Evolutionary conservation across 2,113 vertebrate genomes (phyloP), one percentile per base, ranked within the genome.

Genomic region (Nerophis ophidion): DNA sequence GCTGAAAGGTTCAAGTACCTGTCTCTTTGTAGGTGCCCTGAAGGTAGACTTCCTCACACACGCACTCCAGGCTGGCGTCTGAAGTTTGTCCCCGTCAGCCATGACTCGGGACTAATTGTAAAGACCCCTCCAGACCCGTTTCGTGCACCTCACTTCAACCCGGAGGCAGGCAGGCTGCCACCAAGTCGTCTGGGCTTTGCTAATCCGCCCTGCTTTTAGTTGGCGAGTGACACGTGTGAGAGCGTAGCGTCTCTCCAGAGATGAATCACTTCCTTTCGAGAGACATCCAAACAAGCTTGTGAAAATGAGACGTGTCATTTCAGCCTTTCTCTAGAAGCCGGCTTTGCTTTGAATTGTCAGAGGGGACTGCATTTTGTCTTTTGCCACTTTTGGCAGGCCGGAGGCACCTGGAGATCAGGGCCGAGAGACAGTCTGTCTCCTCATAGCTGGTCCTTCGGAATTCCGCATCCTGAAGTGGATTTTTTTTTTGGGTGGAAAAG

Each of bases 351-450:
- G 60, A 64, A 78, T 65, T 16, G 67, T 78, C 58, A 62, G 72
- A 80, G 65, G 47, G 40, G 67, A 68, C 50, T 70, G 75, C 81
- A 76, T 73, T 65, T 71, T 75, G 79, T 81, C 80, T 79, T 79
- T 86, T 85, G 80, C 76, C 80, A 42, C 70, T 81, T 65, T 82
- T 83, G 81, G 85, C 81, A 70, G 68, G 51, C 54, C 4, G 49
- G 49, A 68, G 69, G 48, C 54, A 81, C 74, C 80, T 81, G 80
- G 79, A 86, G 82, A 75, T 84, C 75, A 81, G 59, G 60, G 72
- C 74, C 70, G 84, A 83, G 71, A 35, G 75, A 84, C 80, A 74
- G 74, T 47, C 72, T 46, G 67, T 76, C 80, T 80, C 69, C 72
- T 72, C 79, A 42, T 11, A 11, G 40, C 40, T 40, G 2, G 9